phyloP scores from a whole-genome alignment of 2,113 vertebrate genomes.

The Chinchilla lanigera region DNA sequence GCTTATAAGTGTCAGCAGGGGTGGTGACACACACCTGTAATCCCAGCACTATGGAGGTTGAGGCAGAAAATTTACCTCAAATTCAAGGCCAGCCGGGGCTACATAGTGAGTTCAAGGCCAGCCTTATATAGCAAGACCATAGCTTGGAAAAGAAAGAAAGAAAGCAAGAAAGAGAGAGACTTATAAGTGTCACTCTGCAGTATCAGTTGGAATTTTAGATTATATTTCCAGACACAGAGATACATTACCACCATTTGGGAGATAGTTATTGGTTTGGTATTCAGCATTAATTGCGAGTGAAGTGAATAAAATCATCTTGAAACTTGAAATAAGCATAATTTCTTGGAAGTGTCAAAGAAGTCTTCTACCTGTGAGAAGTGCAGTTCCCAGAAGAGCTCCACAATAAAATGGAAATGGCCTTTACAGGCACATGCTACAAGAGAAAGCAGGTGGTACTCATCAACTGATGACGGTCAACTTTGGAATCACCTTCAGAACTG shows the following conservation, averaged over 20 bases:
- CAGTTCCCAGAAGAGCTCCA: not conserved
- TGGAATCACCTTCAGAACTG: not conserved
- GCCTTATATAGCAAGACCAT: not conserved
- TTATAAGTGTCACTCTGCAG: not conserved
- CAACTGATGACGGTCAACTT: not conserved
- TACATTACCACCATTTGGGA: not conserved
- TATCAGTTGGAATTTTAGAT: not conserved
- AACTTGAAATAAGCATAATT: not conserved
- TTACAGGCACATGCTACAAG: not conserved
- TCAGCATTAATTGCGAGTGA: not conserved
- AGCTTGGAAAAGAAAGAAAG: not conserved
- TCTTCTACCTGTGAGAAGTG: not conserved
- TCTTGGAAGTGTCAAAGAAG: not conserved
- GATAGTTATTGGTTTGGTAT: not conserved
- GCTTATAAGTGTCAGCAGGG: rapidly evolving
- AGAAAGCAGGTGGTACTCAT: not conserved
- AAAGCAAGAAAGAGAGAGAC: not conserved
- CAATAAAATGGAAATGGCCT: not conserved
- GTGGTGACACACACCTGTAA: not conserved
- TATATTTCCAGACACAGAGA: not conserved
- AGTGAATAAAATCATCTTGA: not conserved
- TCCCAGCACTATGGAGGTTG: not conserved
- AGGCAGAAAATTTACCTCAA: not conserved
- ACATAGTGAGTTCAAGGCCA: not conserved
- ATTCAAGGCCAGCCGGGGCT: not conserved